Evolutionary conservation across 2,797 vertebrate species (phyloP).

Genomic region (Pogoniulus pusillus): DNA sequence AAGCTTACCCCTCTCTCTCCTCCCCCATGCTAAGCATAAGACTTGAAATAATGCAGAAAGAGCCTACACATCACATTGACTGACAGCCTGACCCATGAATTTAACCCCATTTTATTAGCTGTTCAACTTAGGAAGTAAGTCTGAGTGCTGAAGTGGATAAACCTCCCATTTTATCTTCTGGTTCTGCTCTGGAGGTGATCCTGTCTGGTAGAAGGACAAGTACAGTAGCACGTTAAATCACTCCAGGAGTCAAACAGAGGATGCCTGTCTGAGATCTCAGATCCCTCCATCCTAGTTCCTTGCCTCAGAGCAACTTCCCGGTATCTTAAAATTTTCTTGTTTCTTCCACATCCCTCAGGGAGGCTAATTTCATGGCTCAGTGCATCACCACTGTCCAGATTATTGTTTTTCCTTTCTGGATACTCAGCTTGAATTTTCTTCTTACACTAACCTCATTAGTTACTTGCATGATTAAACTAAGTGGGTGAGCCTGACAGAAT

Average conservation of each 20-base stretch:
- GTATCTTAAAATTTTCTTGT: conserved; percentile 12
- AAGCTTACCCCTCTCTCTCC: background rate
- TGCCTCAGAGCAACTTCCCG: background rate
- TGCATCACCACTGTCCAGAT: conserved; percentile 13
- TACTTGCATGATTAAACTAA: conserved; percentile 49
- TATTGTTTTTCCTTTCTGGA: conserved; percentile 46
- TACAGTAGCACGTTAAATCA: background rate
- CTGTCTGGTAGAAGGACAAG: background rate
- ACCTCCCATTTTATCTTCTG: conserved; percentile 1
- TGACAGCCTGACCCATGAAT: conserved; percentile 23
- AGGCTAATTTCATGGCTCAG: conserved; percentile 48
- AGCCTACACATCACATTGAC: background rate
- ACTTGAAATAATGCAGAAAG: background rate
- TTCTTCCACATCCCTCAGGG: background rate
- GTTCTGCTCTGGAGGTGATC: background rate
- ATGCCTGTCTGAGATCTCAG: background rate
- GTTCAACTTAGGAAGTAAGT: conserved; percentile 16
- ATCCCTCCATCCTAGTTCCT: background rate
- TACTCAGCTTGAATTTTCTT: conserved; percentile 35
- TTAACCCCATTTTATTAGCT: conserved; percentile 36
- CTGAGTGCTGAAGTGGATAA: conserved; percentile 17
- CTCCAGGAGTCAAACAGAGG: background rate
- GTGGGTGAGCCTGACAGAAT: conserved; percentile 16
- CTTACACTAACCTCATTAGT: conserved; percentile 17
- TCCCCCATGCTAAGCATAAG: background rate